Evolutionary conservation across 2,797 vertebrate genomes (phyloP).

Genomic region (Ctenochaetus hawaiiensis): DNA sequence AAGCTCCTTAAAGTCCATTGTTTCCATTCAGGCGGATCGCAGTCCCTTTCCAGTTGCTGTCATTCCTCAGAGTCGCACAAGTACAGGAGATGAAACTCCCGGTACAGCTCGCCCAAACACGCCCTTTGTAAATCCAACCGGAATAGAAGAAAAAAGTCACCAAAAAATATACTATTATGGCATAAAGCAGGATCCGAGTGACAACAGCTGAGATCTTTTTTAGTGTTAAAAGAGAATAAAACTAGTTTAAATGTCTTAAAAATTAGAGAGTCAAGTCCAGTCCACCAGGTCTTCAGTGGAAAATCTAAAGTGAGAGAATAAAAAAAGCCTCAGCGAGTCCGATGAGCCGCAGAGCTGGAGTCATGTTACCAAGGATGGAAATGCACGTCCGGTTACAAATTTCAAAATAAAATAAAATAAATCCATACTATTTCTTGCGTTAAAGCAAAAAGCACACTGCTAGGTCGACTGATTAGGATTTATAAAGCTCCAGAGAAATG

Average conservation of each 20-base stretch:
- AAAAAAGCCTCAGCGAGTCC: constrained; percentile 45
- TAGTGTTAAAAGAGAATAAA: neutral
- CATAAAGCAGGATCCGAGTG: constrained; percentile 32
- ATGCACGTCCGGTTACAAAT: accelerated
- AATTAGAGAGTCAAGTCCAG: constrained; percentile 14
- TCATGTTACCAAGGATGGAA: accelerated
- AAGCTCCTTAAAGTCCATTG: constrained; percentile 84
- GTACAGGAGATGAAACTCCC: constrained; percentile 75
- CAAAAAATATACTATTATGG: neutral
- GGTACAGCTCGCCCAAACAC: constrained; percentile 76
- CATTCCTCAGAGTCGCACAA: constrained; percentile 82
- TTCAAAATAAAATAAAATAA: constrained; percentile 54
- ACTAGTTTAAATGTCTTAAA: constrained; percentile 7
- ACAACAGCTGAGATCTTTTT: neutral
- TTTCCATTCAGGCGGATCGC: constrained; percentile 72
- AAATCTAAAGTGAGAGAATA: constrained; percentile 64
- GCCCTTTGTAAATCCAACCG: constrained; percentile 77
- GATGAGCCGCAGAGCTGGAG: neutral
- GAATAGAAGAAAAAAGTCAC: constrained; percentile 26
- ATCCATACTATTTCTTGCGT: too few relatives aligned
- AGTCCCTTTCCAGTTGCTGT: constrained; percentile 73
- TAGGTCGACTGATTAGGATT: accelerated
- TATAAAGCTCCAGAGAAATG: neutral
- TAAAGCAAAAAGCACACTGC: neutral
- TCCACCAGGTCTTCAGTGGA: constrained; percentile 43